Conservation (phyloP, 2,797 vertebrate species). For the Hirundo rustica region DNA sequence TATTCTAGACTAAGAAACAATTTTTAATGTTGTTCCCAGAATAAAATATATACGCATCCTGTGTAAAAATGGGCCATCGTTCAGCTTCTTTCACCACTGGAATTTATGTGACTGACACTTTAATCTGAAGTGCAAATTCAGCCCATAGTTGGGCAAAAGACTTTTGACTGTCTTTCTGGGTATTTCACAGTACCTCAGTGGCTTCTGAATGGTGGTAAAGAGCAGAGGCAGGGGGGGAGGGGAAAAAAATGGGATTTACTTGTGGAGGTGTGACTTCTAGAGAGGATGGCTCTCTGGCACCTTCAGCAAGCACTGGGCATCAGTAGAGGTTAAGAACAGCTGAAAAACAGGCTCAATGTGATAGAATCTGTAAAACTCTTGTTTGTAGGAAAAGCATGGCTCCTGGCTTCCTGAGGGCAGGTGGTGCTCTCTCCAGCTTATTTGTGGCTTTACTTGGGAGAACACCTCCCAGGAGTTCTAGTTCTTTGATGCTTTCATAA, state of each 20-base stretch:
- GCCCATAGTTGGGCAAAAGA: background rate
- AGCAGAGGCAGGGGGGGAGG: too few species aligned
- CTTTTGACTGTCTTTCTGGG: background rate
- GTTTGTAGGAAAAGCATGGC: background rate
- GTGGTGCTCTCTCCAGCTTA: background rate
- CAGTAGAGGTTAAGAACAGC: background rate
- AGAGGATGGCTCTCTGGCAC: background rate
- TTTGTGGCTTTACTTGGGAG: background rate
- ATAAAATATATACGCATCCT: constrained; percentile 67
- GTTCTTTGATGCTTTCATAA: background rate
- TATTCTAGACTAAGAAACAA: constrained; percentile 51
- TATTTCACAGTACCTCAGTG: background rate
- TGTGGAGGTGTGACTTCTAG: background rate
- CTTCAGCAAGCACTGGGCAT: background rate
- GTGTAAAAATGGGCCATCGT: background rate
- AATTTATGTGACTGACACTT: background rate
- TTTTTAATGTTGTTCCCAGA: constrained; percentile 57
- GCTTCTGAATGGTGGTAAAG: background rate
- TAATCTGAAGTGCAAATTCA: background rate
- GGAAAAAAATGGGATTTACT: background rate
- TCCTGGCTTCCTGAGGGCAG: background rate
- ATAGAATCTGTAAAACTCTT: background rate
- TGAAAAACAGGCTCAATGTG: background rate
- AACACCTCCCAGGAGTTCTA: background rate
- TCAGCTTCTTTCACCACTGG: background rate